phyloP scores from a whole-genome alignment of 1,140 invertebrate genomes.

The Mercenaria mercenaria region DNA sequence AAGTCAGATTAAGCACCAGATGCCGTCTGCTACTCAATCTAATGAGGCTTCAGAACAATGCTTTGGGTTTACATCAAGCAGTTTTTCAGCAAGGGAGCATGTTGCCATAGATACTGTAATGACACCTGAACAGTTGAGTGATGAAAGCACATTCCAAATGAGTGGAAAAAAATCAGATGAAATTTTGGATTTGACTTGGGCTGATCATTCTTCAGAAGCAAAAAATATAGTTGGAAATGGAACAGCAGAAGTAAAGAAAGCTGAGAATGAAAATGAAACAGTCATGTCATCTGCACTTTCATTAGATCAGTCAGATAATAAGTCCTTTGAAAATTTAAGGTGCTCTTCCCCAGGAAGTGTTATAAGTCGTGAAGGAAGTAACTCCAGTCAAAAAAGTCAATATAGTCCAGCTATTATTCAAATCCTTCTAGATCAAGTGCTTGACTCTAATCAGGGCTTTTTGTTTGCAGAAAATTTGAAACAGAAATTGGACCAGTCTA shows the following conservation, averaged over 20 bases:
- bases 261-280: too few relatives aligned
- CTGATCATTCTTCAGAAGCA: too few relatives aligned
- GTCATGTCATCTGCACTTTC: too few relatives aligned
- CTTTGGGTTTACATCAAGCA: not conserved
- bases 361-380: not conserved
- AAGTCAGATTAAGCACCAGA: not conserved
- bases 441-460: slow-evolving; percentile 27
- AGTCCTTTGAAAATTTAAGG: not conserved
- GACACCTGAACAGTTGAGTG: not conserved
- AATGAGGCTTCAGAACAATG: not conserved
- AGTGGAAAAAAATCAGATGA: too few relatives aligned
- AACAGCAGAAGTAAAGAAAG: too few relatives aligned
- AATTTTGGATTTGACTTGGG: too few relatives aligned
- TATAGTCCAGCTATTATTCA: slow-evolving; percentile 76
- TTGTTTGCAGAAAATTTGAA: not conserved
- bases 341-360: not conserved
- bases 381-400: not conserved
- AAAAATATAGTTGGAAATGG: too few relatives aligned
- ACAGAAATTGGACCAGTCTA: not conserved
- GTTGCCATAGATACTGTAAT: not conserved
- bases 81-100: not conserved
- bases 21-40: not conserved
- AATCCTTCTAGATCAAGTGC: slow-evolving; percentile 68
- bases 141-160: too few relatives aligned
- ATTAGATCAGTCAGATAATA: too few relatives aligned